These are phyloP conservation scores for Myotis lucifugus DNA, from an alignment of 2,113 vertebrate genomes.

Conservation along the genomic window DNA sequence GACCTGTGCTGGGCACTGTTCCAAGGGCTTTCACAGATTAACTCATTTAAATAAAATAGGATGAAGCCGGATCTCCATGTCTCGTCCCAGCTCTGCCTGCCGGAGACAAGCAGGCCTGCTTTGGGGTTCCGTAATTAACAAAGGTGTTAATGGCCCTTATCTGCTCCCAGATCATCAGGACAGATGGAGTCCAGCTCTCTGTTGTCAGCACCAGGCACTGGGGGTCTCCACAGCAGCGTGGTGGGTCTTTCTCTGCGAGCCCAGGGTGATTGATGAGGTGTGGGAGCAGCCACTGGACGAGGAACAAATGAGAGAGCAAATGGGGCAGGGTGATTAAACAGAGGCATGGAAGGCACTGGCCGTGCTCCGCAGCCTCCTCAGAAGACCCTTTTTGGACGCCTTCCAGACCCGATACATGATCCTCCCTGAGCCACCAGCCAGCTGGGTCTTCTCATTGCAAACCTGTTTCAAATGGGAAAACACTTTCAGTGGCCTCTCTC, in stretches of 20 bases:
- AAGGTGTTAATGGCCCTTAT: constrained; percentile 56
- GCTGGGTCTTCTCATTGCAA: constrained; percentile 28
- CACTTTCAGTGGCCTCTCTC: not conserved
- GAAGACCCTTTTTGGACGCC: not conserved
- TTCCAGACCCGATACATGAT: constrained; percentile 1
- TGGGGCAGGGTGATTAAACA: not conserved
- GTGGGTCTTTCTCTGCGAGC: not conserved
- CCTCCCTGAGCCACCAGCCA: not conserved
- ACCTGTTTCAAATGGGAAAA: not conserved
- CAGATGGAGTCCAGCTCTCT: not conserved
- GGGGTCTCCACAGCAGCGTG: not conserved
- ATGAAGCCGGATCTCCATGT: not conserved
- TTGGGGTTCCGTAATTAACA: constrained; percentile 21
- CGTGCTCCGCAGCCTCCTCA: not conserved
- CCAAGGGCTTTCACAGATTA: not conserved
- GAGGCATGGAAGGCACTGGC: not conserved
- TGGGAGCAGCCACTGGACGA: not conserved
- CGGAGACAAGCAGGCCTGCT: not conserved
- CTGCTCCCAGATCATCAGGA: constrained; percentile 21
- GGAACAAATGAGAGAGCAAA: constrained; percentile 27
- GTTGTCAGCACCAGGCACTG: not conserved
- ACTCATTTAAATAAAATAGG: not conserved
- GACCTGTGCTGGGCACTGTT: not conserved
- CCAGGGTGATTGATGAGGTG: constrained; percentile 59
- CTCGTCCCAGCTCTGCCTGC: not conserved